phyloP scores from a whole-genome alignment of 2,797 vertebrate genomes.

The Lacerta viridis region DNA sequence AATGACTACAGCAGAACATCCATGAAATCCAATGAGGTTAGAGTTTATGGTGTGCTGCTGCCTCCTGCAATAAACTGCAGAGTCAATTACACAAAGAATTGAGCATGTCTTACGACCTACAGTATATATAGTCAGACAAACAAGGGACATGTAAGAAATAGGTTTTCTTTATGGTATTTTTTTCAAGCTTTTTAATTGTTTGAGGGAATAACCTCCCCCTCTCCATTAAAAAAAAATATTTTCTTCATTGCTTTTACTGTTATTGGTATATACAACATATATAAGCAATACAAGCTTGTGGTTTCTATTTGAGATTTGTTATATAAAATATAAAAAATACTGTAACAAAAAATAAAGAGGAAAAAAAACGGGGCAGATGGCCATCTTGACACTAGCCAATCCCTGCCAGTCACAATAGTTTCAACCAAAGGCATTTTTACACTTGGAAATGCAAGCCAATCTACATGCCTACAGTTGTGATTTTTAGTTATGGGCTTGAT shows the following conservation, averaged over 20 bases:
- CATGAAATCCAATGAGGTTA: conserved; percentile 11
- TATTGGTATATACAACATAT: conserved; percentile 1
- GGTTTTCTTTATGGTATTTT: background rate
- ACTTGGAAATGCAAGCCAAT: conserved; percentile 64
- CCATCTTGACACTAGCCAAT: conserved; percentile 51
- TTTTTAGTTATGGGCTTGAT: background rate
- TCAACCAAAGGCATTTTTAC: conserved; percentile 65
- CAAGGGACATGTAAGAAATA: background rate
- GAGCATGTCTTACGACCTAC: background rate
- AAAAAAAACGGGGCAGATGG: conserved; percentile 18
- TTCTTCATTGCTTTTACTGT: conserved; percentile 4
- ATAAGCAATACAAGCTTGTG: conserved; percentile 15
- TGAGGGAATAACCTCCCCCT: background rate
- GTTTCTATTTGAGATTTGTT: background rate
- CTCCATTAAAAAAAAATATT: too few relatives aligned
- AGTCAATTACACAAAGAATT: background rate
- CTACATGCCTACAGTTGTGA: accelerated
- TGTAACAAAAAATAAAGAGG: background rate
- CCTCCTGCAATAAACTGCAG: background rate
- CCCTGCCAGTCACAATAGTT: conserved; percentile 63
- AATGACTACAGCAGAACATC: conserved; percentile 7
- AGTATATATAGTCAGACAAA: background rate
- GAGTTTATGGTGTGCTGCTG: conserved; percentile 12
- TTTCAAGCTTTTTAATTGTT: conserved; percentile 9
- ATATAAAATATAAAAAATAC: background rate